phyloP scores from a whole-genome alignment of 2,113 vertebrate genomes.

The Blennius ocellaris region DNA sequence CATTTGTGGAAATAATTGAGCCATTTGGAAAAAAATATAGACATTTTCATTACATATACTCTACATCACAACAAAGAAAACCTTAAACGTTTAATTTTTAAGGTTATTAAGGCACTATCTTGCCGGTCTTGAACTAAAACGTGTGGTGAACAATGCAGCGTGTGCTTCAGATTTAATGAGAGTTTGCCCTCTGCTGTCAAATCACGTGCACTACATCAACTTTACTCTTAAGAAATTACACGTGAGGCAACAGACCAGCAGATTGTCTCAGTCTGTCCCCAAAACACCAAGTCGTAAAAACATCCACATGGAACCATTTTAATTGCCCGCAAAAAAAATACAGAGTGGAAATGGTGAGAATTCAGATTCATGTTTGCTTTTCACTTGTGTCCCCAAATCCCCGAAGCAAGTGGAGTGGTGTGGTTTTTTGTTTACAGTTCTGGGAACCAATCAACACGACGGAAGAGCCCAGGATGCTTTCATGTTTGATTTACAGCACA shows the following conservation, averaged over 20 bases:
- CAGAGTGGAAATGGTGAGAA: background rate
- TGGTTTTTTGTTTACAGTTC: slow-evolving; percentile 5
- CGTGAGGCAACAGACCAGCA: background rate
- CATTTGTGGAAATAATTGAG: too few relatives aligned
- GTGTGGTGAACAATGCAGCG: too few relatives aligned
- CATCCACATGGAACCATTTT: background rate
- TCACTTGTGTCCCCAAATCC: background rate
- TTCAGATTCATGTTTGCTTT: background rate
- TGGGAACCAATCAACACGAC: slow-evolving; percentile 1
- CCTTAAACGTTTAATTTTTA: too few relatives aligned
- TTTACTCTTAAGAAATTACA: background rate
- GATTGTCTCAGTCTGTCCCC: background rate
- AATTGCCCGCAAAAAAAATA: background rate
- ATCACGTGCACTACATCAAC: background rate
- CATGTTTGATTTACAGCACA: slow-evolving; percentile 11
- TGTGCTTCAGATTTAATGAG: background rate
- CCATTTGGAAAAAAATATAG: too few relatives aligned
- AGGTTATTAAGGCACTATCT: too few relatives aligned
- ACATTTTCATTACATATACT: too few relatives aligned
- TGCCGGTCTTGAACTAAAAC: too few relatives aligned
- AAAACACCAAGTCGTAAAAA: background rate
- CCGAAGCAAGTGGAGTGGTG: background rate
- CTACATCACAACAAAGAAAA: too few relatives aligned
- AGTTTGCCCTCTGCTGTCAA: slow-evolving; percentile 51
- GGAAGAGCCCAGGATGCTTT: background rate